A percentile compares a stretch with the other conserved stretches of the same genome.
phyloP scores from a whole-genome alignment of 2,113 vertebrate species.

The Macrotis lagotis region DNA sequence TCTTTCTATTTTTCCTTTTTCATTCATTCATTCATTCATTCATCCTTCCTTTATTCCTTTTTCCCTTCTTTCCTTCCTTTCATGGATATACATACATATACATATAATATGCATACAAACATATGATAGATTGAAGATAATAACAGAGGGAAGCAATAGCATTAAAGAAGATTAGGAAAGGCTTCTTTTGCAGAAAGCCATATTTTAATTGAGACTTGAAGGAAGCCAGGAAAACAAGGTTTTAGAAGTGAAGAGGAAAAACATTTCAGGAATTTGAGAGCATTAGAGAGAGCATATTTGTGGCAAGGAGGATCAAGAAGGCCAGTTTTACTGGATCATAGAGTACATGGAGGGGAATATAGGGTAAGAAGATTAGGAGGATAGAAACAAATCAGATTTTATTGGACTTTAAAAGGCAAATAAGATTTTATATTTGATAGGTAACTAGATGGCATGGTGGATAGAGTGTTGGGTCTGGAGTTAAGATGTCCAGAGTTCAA shows the following conservation, averaged over 20 bases:
- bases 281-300: neutral
- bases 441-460: neutral
- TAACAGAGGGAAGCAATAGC: too few species aligned
- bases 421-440: neutral
- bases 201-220: too few species aligned
- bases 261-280: neutral
- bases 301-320: neutral
- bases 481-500: neutral
- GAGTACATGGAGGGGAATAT: neutral
- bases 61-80: too few species aligned
- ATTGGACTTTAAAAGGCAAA: neutral
- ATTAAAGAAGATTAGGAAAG: too few species aligned
- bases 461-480: neutral
- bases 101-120: too few species aligned
- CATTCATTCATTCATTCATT: too few species aligned
- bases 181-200: too few species aligned
- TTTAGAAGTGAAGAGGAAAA: neutral
- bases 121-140: too few species aligned
- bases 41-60: too few species aligned
- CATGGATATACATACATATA: too few species aligned
- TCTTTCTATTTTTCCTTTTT: too few species aligned
- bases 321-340: neutral
- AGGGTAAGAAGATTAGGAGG: neutral
- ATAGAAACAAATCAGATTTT: too few species aligned
- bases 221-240: neutral